A percentile compares a stretch with the other conserved stretches of the same genome.
phyloP scores from a whole-genome alignment of 2,888 invertebrate species.

The Eilema depressum region DNA sequence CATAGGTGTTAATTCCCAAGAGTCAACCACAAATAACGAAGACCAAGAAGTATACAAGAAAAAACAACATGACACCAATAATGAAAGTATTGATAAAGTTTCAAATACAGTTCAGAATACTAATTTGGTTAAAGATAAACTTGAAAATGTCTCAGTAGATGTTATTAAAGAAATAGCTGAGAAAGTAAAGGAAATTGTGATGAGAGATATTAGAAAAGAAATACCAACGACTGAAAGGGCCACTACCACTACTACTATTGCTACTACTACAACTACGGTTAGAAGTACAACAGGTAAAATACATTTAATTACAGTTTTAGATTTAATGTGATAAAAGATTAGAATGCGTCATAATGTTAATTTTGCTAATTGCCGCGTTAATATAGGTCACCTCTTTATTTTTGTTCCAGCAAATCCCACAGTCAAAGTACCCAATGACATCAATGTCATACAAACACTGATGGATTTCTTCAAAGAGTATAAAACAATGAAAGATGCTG shows the following conservation, averaged over 20 bases:
- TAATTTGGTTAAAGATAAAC: not conserved
- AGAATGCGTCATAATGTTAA: not conserved
- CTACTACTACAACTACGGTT: slow-evolving; percentile 37
- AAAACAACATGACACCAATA: not conserved
- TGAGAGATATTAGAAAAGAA: slow-evolving; percentile 65
- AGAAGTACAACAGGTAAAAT: slow-evolving; percentile 17
- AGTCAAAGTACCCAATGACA: slow-evolving; percentile 38
- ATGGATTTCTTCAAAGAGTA: slow-evolving; percentile 65
- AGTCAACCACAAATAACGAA: not conserved
- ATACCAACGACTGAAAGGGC: slow-evolving; percentile 39
- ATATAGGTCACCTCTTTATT: not conserved
- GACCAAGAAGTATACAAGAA: not conserved
- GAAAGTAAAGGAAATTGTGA: slow-evolving; percentile 67
- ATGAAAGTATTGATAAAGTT: slow-evolving; percentile 4
- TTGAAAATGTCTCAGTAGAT: slow-evolving; percentile 27
- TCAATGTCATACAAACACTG: slow-evolving; percentile 60
- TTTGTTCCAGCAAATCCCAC: slow-evolving; percentile 42
- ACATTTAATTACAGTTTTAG: not conserved
- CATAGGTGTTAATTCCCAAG: slow-evolving; percentile 4
- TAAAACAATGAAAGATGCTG: slow-evolving; percentile 54
- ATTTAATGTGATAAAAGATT: not conserved
- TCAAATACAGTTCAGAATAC: not conserved
- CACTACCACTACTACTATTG: slow-evolving; percentile 31
- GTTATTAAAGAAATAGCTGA: slow-evolving; percentile 70
- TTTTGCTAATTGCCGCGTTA: slow-evolving; percentile 2